Base-by-base conservation (phyloP, 1,140 invertebrate species). In the Subanguina moxae region DNA sequence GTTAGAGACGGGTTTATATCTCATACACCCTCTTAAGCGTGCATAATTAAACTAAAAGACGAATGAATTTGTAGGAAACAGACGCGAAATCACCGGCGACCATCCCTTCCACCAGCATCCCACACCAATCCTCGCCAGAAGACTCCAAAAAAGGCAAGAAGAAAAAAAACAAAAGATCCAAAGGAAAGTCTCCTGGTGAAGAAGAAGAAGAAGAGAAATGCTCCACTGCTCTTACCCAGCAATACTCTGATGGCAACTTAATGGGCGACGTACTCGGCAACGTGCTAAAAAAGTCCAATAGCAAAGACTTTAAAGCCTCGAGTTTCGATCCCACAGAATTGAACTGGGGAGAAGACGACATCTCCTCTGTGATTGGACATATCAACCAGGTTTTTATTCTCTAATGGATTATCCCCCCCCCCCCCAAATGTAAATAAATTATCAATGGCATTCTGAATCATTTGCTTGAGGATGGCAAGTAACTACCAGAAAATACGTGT, bases 121-220 rank as follows among this genome's bases (percentile, higher is more conserved):
- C 32, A 38, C 32, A 38, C 11, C 21, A 25, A 11, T 23, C 3
- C 11, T 23, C 52, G 3, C 21, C 3, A 57, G 52, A 30, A 7
- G 58, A 32, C 27, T 3, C 28, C 19, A 32, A 30, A n/a, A 45
- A 61, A 45, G n/a, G 3, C 3, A 61, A 61, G 58, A 61, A 61
- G 27, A 45, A 32, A 30, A 61, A 61, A n/a, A n/a, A n/a, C 3
- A 61, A 30, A 7, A 61, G 19, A 17, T 61, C 58, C 19, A 61
- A 61, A 45, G 19, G 7, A 1, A 30, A 61, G 58, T 27, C 58
- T 21, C n/a, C n/a, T 17, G 3, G 7, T 13, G 27, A 19, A 45
- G 58, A 19, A 5, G 58, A n/a, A 7, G 58, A 46, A 61, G 27
- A 19, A 7, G 23, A 21, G 15, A 25, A 21, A 7, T 15, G 3